Percentiles rank a stretch among this genome's conserved stretches.
Evolutionary conservation across 1,140 invertebrate genomes (phyloP).

Genomic region (Trinorchestia longiramus): DNA sequence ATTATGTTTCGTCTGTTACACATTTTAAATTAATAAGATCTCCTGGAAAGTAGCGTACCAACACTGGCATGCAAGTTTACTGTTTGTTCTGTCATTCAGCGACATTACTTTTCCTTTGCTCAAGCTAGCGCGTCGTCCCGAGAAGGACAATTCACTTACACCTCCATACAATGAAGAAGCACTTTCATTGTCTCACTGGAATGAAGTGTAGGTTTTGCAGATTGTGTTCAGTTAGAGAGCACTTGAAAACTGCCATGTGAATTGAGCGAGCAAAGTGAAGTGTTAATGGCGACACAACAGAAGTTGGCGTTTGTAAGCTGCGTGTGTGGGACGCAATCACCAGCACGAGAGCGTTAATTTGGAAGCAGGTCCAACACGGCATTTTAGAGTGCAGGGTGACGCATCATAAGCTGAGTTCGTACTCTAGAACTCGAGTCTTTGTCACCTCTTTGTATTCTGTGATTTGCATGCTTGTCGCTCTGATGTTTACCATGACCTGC

Average conservation of each 20-base stretch:
- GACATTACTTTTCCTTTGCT: not conserved
- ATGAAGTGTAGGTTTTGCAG: not conserved
- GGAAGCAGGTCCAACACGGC: not conserved
- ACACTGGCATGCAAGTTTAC: not conserved
- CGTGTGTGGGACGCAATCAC: not conserved
- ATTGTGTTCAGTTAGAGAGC: not conserved
- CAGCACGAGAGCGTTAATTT: not conserved
- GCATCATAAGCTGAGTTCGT: not conserved
- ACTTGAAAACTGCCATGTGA: not conserved
- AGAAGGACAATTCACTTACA: not conserved
- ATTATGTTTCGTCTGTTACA: too few relatives aligned
- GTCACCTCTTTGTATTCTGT: not conserved
- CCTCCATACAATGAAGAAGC: not conserved
- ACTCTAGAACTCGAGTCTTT: not conserved
- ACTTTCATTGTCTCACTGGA: not conserved
- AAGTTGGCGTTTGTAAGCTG: too few relatives aligned
- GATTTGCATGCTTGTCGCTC: not conserved
- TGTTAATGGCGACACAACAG: not conserved
- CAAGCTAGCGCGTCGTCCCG: not conserved
- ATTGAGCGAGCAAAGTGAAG: not conserved
- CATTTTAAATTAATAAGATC: not conserved
- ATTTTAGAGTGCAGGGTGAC: not conserved
- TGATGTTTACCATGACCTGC: too few relatives aligned
- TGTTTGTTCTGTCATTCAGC: not conserved
- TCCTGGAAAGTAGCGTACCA: not conserved